These are phyloP conservation scores for Habroteleia sp. DNA, from an alignment of 2,888 invertebrate genomes.

Conservation along the genomic window DNA sequence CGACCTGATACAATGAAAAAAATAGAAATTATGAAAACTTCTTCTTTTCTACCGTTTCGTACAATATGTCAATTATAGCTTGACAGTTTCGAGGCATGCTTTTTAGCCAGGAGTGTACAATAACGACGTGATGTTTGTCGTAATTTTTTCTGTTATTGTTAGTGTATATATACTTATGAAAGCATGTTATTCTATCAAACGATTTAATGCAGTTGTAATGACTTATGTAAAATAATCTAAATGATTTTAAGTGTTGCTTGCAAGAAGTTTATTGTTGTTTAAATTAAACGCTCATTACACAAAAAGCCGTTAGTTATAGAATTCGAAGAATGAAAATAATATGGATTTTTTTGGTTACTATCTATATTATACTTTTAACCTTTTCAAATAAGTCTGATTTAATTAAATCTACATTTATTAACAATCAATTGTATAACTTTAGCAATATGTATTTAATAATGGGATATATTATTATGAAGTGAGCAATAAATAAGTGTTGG, in stretches of 20 bases:
- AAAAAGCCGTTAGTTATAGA: not conserved
- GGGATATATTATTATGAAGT: no score
- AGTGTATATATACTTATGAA: not conserved
- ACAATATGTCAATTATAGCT: no score
- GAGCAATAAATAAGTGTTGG: slow-evolving; percentile 1
- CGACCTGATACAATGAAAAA: no score
- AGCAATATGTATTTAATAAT: slow-evolving; percentile 6
- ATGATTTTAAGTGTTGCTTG: not conserved
- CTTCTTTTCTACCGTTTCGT: no score
- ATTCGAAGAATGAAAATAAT: not conserved
- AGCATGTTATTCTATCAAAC: not conserved
- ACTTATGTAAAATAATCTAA: not conserved
- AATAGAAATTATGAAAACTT: no score
- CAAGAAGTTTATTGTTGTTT: not conserved
- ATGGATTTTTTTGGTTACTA: no score
- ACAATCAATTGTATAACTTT: not conserved
- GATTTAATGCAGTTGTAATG: slow-evolving; percentile 11
- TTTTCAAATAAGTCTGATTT: not conserved
- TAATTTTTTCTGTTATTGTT: not conserved
- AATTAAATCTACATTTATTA: slow-evolving; percentile 15
- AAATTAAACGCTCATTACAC: not conserved
- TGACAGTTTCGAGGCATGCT: no score
- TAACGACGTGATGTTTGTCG: not conserved
- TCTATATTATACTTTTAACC: not conserved
- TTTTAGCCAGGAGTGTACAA: no score